phyloP scores from a whole-genome alignment of 2,888 invertebrate species.

The Blastobasis adustella region DNA sequence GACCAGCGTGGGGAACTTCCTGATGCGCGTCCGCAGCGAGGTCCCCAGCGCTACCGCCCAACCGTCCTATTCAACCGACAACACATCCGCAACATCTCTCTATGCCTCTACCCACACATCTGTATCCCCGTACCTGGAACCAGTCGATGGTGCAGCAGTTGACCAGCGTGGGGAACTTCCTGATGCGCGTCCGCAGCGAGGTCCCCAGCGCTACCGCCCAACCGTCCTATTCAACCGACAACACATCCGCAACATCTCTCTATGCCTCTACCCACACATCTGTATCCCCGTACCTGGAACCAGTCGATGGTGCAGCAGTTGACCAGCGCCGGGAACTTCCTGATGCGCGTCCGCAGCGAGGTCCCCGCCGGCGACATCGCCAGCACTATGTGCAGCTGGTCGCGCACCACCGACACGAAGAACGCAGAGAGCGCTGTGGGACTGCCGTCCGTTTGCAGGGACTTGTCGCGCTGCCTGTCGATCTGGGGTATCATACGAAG shows the following conservation, averaged over 20 bases:
- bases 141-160: constrained; percentile 98
- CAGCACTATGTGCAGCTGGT: constrained; percentile 91
- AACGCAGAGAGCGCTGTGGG: constrained; percentile 92
- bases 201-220: no score
- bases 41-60: no score
- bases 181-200: constrained; percentile 84
- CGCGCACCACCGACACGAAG: constrained; percentile 90
- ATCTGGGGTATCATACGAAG: constrained; percentile 59
- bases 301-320: constrained; percentile 98
- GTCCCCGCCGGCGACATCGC: constrained; percentile 95
- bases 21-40: constrained; percentile 84
- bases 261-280: no score
- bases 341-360: constrained; percentile 84
- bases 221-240: no score
- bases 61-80: no score
- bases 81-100: no score
- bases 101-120: no score
- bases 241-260: no score
- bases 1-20: constrained; percentile 94
- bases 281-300: constrained; percentile 79
- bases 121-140: constrained; percentile 84
- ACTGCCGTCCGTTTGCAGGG: constrained; percentile 93
- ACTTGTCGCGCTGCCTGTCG: constrained; percentile 90
- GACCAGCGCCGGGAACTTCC: constrained; percentile 94
- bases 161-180: constrained; percentile 94